phyloP scores from a whole-genome alignment of 2,113 vertebrate species.

The Mirza zaza region DNA sequence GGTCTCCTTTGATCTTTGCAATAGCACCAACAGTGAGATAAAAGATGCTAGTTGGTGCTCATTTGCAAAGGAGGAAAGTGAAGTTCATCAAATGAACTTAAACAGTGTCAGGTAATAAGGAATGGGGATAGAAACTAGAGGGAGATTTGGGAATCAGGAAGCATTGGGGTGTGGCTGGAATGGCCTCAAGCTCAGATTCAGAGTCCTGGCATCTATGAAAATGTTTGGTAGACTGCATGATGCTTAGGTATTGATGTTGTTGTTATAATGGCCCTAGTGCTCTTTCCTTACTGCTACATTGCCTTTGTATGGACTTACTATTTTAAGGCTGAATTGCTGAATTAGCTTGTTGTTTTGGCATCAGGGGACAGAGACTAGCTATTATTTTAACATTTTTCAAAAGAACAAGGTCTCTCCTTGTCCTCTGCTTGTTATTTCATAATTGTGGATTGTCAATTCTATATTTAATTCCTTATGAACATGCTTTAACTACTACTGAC shows the following conservation, averaged over 20 bases:
- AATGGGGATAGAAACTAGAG: not conserved
- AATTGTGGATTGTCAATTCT: constrained; percentile 29
- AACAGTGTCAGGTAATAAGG: not conserved
- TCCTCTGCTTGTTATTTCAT: constrained; percentile 49
- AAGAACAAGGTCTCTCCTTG: constrained; percentile 76
- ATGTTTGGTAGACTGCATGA: not conserved
- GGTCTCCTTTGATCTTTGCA: not conserved
- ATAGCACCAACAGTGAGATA: not conserved
- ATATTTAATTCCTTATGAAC: not conserved
- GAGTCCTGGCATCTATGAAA: not conserved
- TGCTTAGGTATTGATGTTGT: constrained; percentile 37
- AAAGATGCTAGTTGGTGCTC: not conserved
- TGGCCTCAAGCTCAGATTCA: not conserved
- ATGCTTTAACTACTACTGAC: not conserved
- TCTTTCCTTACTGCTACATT: not conserved
- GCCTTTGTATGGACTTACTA: constrained; percentile 54
- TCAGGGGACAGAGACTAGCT: constrained; percentile 53
- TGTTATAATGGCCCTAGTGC: not conserved
- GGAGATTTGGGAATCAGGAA: not conserved
- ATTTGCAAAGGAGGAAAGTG: not conserved
- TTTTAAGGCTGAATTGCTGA: constrained; percentile 67
- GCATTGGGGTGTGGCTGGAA: not conserved
- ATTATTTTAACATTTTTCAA: constrained; percentile 68
- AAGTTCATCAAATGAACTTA: not conserved
- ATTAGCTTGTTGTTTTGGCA: constrained; percentile 67